Percentiles rank a stretch among this genome's conserved stretches.
Evolutionary conservation across 1,140 invertebrate species (phyloP).

Genomic region (Chironomus tepperi): DNA sequence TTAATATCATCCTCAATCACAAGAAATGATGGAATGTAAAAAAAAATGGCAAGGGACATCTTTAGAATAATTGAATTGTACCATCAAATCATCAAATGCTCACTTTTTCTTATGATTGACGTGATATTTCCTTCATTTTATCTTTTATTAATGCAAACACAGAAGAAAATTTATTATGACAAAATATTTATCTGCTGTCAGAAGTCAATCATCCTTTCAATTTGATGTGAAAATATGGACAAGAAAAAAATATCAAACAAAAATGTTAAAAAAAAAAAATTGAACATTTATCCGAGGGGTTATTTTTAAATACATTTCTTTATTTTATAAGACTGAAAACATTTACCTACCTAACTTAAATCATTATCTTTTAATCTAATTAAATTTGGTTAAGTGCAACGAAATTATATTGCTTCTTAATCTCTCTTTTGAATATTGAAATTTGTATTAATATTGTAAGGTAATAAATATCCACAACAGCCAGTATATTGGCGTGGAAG

Average conservation of each 20-base stretch:
- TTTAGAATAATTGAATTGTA: slow-evolving; percentile 10
- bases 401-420: no score
- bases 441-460: no score
- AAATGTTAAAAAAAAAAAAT: not conserved
- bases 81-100: slow-evolving; percentile 12
- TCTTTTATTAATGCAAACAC: slow-evolving; percentile 2
- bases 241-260: not conserved
- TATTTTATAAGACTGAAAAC: no score
- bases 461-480: no score
- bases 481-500: no score
- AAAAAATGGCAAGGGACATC: not conserved
- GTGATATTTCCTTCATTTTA: slow-evolving; percentile 13
- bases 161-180: slow-evolving; percentile 8
- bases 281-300: not conserved
- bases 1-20: slow-evolving; percentile 4
- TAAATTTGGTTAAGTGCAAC: no score
- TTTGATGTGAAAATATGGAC: not conserved
- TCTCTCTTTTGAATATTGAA: no score
- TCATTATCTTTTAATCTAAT: no score
- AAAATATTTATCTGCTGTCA: slow-evolving; percentile 9
- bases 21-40: not conserved
- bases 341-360: no score
- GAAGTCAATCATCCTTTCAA: slow-evolving; percentile 7
- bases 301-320: no score
- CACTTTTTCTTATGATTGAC: not conserved